These are phyloP conservation scores for Drosophila infuscata DNA, from an alignment of 2,888 invertebrate genomes.

Conservation along the genomic window DNA sequence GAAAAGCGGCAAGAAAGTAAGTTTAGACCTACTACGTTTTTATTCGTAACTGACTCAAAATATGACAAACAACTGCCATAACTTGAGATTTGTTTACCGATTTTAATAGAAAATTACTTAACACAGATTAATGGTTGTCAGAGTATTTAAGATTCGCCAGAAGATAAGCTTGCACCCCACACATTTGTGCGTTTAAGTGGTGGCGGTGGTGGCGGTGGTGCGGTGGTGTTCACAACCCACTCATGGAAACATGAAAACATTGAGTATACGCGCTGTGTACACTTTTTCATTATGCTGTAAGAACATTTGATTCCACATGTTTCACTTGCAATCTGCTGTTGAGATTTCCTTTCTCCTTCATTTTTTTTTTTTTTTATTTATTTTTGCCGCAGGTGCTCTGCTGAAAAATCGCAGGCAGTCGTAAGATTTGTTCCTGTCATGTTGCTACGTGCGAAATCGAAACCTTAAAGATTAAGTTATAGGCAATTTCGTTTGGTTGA, in stretches of 20 bases:
- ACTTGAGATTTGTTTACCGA: background rate
- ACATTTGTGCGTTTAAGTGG: background rate
- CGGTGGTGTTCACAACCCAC: background rate
- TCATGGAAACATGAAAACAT: conserved; percentile 1
- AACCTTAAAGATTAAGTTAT: conserved; percentile 9
- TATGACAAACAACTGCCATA: background rate
- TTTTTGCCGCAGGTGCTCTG: conserved; percentile 36
- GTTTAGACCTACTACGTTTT: background rate
- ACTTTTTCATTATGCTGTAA: conserved; percentile 24
- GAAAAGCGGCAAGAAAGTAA: background rate
- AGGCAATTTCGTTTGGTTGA: conserved; percentile 9
- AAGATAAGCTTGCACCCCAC: background rate
- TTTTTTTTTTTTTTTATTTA: conserved; percentile 1
- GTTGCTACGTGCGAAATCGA: conserved; percentile 14
- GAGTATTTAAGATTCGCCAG: background rate
- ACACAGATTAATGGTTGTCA: background rate
- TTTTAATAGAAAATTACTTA: background rate
- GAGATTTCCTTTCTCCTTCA: background rate
- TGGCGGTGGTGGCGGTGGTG: background rate
- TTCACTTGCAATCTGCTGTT: conserved; percentile 4
- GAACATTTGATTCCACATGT: conserved; percentile 38
- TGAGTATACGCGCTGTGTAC: conserved; percentile 33
- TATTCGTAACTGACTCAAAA: background rate
- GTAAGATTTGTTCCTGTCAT: conserved; percentile 6
- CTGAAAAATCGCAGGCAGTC: conserved; percentile 22